Percentiles rank a stretch among this genome's conserved stretches.
These are phyloP conservation scores for Oreochromis spilurus DNA, from an alignment of 2,113 vertebrate genomes.

Conservation along the genomic window DNA sequence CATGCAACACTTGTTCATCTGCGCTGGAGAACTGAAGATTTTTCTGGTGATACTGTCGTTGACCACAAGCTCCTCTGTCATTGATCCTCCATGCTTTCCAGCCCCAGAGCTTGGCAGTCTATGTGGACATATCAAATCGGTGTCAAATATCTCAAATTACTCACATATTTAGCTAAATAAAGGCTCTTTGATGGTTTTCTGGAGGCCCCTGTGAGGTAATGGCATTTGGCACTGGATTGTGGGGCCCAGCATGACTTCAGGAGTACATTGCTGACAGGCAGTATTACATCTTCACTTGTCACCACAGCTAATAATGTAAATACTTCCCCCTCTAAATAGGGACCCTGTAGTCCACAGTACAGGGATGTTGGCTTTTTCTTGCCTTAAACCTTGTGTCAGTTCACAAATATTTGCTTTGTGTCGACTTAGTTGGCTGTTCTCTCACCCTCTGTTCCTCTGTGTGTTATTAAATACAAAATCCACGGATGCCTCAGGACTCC, in stretches of 20 bases:
- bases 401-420: not conserved
- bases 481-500: not conserved
- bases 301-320: conserved; percentile 61
- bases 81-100: not conserved
- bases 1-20: conserved; percentile 73
- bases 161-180: conserved; percentile 64
- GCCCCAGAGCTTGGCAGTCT: not conserved
- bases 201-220: conserved; percentile 23
- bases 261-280: conserved; percentile 37
- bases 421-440: not conserved
- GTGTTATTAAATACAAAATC: not conserved
- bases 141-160: conserved; percentile 69
- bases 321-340: conserved; percentile 30
- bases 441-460: not conserved
- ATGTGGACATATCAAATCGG: conserved; percentile 44
- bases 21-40: conserved; percentile 46
- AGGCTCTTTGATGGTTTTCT: conserved; percentile 48
- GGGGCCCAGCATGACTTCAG: conserved; percentile 7
- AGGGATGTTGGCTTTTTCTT: not conserved
- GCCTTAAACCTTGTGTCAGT: not conserved
- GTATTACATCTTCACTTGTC: conserved; percentile 54
- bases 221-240: conserved; percentile 12
- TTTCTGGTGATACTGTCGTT: conserved; percentile 25
- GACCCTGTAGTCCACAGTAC: conserved; percentile 21
- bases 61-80: conserved; percentile 8